Evolutionary conservation across 2,113 vertebrate species (phyloP), one percentile per base, ranked within the genome.

Genomic region (Maccullochella peelii): DNA sequence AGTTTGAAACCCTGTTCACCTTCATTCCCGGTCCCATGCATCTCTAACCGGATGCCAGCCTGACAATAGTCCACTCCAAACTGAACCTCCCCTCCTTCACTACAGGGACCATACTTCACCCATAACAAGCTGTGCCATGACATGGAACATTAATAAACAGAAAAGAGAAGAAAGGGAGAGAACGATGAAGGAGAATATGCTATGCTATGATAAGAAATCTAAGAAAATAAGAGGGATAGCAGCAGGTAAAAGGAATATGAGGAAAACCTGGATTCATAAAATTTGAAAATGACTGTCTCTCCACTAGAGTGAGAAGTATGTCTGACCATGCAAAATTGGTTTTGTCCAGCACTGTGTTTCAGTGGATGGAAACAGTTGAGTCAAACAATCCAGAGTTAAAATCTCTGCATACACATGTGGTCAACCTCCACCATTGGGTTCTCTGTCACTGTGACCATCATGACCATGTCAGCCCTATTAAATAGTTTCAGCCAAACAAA

Each of bases 71-170:
- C n/a, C n/a, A n/a, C n/a, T n/a, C n/a, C n/a, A n/a, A n/a, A n/a
- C n/a, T n/a, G n/a, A n/a, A n/a, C n/a, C n/a, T n/a, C n/a, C n/a
- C n/a, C n/a, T n/a, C n/a, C n/a, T n/a, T n/a, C n/a, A n/a, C n/a
- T n/a, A n/a, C n/a, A n/a, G n/a, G n/a, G n/a, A n/a, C n/a, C 27
- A 77, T 84, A 83, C 75, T 54, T 81, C 66, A 80, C 78, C 76
- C 30, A 69, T 79, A 83, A 80, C 80, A 87, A 57, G 62, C 72
- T 62, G 68, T 50, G 50, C 47, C 27, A 50, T 79, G 38, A 83
- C 73, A 58, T 77, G 8, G 14, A 87, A 38, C 15, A 84, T 62
- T 68, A 71, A 82, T 63, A 78, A 69, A 83, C 49, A 66, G 49
- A 61, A 79, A 79, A 59, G 0, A 44, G 62, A 73, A 4, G n/a